phyloP scores from a whole-genome alignment of 2,888 invertebrate species.

The Sclerodermus sp. region DNA sequence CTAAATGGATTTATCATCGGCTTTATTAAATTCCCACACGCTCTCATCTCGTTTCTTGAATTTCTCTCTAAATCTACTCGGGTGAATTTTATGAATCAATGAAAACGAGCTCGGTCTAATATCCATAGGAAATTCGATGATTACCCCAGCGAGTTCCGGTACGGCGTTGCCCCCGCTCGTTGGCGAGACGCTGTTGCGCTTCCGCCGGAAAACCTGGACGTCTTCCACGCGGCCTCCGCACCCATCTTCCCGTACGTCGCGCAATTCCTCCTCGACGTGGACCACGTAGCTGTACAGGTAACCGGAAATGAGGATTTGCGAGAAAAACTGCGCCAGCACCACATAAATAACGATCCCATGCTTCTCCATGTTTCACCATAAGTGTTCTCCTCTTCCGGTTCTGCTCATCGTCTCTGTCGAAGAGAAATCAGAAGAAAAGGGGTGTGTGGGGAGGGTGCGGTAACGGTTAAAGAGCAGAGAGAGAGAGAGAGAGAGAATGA shows the following conservation, averaged over 20 bases:
- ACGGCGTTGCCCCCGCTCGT: constrained; percentile 51
- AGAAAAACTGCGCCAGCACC: constrained; percentile 45
- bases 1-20: not conserved
- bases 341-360: constrained; percentile 28
- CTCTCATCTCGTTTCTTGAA: no score
- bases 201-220: constrained; percentile 33
- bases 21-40: no score
- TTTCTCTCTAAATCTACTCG: no score
- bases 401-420: no score
- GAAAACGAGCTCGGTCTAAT: not conserved
- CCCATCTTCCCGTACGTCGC: constrained; percentile 12
- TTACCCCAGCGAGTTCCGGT: constrained; percentile 47
- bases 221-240: constrained; percentile 16
- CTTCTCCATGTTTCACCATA: no score
- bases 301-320: constrained; percentile 45
- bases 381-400: no score
- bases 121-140: no score
- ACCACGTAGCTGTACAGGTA: constrained; percentile 48
- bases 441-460: no score
- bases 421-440: no score
- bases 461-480: no score
- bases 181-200: constrained; percentile 47
- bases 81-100: no score
- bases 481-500: no score
- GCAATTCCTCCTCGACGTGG: constrained; percentile 42